phyloP scores from a whole-genome alignment of 2,888 invertebrate species.

The Heteromurus nitidus region DNA sequence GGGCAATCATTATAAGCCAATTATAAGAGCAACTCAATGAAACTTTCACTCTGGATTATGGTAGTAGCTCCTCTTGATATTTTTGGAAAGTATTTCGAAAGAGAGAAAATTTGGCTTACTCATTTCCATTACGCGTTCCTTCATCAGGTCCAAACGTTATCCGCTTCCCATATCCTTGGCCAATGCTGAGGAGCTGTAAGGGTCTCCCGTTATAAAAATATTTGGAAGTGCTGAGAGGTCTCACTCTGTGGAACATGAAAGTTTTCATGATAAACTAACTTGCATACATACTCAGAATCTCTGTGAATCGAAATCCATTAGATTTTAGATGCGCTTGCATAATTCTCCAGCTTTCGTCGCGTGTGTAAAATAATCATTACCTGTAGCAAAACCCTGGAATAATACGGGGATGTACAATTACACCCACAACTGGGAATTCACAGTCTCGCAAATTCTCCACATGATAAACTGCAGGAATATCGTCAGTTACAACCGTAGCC shows the following conservation, averaged over 20 bases:
- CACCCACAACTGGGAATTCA: constrained; percentile 83
- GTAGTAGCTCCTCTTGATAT: too few species aligned
- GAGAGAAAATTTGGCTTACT: too few species aligned
- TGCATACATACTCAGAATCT: background rate
- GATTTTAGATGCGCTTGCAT: background rate
- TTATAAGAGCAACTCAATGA: too few species aligned
- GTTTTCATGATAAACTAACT: background rate
- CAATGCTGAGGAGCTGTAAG: constrained; percentile 82
- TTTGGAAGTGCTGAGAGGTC: constrained; percentile 78
- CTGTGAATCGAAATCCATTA: background rate
- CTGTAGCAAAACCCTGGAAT: constrained; percentile 84
- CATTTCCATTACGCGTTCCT: constrained; percentile 80
- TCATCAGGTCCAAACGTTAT: constrained; percentile 83
- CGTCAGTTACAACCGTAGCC: constrained; percentile 76
- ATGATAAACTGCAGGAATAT: constrained; percentile 82
- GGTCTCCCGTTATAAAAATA: constrained; percentile 82
- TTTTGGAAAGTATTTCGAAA: too few species aligned
- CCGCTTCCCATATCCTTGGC: constrained; percentile 84
- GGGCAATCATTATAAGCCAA: too few species aligned
- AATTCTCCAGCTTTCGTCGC: too few species aligned
- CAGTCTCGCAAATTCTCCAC: constrained; percentile 80
- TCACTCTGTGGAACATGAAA: constrained; percentile 77
- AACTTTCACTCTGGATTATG: too few species aligned
- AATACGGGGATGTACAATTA: constrained; percentile 84
- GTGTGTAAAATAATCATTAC: constrained; percentile 26